Base-by-base conservation (phyloP, 2,888 invertebrate genomes). In the Linnaemya tessellans region DNA sequence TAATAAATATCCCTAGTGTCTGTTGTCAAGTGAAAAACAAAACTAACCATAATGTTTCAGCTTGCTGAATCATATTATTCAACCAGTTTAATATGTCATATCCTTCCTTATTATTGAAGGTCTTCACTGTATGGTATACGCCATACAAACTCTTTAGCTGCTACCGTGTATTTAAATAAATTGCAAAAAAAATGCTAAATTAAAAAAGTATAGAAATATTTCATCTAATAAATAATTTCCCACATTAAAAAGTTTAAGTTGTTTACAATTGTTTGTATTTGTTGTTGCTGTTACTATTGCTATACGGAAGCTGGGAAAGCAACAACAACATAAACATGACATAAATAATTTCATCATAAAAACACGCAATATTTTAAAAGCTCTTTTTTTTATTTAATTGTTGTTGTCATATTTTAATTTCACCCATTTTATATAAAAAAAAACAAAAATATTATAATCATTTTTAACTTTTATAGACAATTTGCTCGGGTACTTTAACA, bases 161-260 rank as follows among this genome's bases (percentile, higher is more conserved):
- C 13, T 51, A 58, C 51, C 43, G 51, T 64, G 20, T 64, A 75
- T 81, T 85, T 65, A 46, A 74, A 82, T 85, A 22, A 81, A 65
- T 43, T 75, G 82, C 80, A 80, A 80, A 56, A 77, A 62, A 73
- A 67, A n/a, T 13, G 13, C 60, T 54, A 75, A 62, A 49, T 80
- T 49, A 18, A 38, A 67, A 38, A 60, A 49, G 58, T 58, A 80
- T 15, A 77, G 62, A 73, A 80, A 60, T 62, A 84, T 56, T 77
- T 54, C 79, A 46, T 43, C 71, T 75, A 82, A 80, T 79, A 82
- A 85, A 80, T 80, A 65, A 82, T 78, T 85, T 85, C 85, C 82
- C 85, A 85, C 85, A 85, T 85, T 85, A 80, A 75, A 58, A 77
- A 71, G 41, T 22, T 41, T 41, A 70, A 60, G 58, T 60, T 74